phyloP scores from a whole-genome alignment of 2,888 invertebrate genomes.

The Bombylius discolor region DNA sequence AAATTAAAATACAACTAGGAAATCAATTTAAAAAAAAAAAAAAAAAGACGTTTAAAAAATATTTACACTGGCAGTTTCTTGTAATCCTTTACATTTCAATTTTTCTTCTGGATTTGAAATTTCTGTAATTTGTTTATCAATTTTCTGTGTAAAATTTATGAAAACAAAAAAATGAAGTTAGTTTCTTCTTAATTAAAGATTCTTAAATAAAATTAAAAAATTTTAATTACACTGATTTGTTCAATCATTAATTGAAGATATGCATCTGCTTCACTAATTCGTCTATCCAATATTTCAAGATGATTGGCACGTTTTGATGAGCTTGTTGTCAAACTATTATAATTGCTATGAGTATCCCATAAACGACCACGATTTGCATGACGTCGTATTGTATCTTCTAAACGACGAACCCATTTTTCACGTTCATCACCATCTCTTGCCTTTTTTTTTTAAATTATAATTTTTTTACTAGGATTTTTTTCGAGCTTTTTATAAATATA shows the following conservation, averaged over 20 bases:
- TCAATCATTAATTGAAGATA: constrained; percentile 93
- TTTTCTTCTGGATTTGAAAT: constrained; percentile 54
- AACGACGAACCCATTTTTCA: constrained; percentile 88
- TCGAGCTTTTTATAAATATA: no score
- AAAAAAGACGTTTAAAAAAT: no score
- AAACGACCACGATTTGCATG: constrained; percentile 51
- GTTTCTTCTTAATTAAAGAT: constrained; percentile 4
- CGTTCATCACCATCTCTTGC: constrained; percentile 89
- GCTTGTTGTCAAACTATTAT: constrained; percentile 17
- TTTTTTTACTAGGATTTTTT: no score
- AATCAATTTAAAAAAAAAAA: constrained; percentile 6
- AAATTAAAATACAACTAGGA: constrained; percentile 3
- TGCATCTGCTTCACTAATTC: constrained; percentile 89
- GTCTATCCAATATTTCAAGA: constrained; percentile 66
- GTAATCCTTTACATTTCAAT: constrained; percentile 52
- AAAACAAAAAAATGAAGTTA: constrained; percentile 4
- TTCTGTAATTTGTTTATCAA: constrained; percentile 51
- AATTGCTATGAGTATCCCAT: constrained; percentile 31
- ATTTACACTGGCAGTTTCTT: constrained; percentile 67
- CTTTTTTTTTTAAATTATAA: constrained; percentile 38
- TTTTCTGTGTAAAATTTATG: constrained; percentile 42
- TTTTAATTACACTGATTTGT: constrained; percentile 56
- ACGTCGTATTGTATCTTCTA: constrained; percentile 86
- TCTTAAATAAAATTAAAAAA: background rate
- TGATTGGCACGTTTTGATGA: constrained; percentile 32